These are phyloP conservation scores for Scolopax bukidnonensis DNA, from an alignment of 2,797 vertebrate species.

Conservation along the genomic window DNA sequence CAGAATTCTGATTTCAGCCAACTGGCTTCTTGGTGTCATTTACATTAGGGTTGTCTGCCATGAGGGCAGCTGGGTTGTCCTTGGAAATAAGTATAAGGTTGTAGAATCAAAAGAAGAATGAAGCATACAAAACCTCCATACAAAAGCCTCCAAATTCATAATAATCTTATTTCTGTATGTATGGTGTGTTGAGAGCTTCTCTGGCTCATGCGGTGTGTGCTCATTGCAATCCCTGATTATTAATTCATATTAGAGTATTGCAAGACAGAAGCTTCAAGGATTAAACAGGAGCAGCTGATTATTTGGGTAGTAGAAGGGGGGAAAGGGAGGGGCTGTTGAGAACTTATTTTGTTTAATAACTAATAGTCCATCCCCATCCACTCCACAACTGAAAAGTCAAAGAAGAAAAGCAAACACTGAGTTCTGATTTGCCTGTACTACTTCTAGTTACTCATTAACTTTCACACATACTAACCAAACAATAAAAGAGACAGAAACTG, in stretches of 20 bases:
- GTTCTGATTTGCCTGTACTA: background rate
- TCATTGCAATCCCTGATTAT: background rate
- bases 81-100: background rate
- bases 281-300: background rate
- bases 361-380: background rate
- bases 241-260: background rate
- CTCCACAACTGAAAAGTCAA: background rate
- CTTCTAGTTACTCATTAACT: slow-evolving; percentile 61
- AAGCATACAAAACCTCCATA: background rate
- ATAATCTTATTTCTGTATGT: background rate
- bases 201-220: fast-evolving
- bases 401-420: slow-evolving; percentile 17
- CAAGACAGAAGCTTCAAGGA: background rate
- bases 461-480: slow-evolving; percentile 8
- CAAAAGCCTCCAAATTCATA: background rate
- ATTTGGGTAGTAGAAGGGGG: background rate
- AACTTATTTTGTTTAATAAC: background rate
- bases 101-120: background rate
- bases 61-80: background rate
- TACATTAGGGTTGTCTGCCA: background rate
- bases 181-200: background rate
- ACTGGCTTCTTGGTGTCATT: background rate
- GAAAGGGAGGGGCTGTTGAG: background rate
- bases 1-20: fast-evolving
- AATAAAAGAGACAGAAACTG: background rate